Evolutionary conservation across 2,888 invertebrate genomes (phyloP).

Genomic region (Ganaspis brasiliensis): DNA sequence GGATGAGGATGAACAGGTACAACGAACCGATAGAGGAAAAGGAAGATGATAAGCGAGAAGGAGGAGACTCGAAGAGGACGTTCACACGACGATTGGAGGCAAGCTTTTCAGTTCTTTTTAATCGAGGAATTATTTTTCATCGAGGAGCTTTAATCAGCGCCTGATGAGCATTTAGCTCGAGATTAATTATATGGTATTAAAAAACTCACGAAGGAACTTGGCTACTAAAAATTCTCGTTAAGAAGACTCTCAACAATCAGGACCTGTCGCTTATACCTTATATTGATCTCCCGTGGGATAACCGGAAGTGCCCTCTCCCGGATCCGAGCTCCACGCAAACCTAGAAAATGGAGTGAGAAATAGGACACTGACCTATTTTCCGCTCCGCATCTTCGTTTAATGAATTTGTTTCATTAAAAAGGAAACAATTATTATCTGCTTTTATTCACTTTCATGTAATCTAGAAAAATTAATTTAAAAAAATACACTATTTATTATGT

Average conservation of each 20-base stretch:
- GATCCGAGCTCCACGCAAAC: conserved; percentile 7
- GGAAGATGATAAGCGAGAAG: not conserved
- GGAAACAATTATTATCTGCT: no score
- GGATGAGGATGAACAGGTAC: conserved; percentile 35
- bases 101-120: not conserved
- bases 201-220: not conserved
- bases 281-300: conserved; percentile 29
- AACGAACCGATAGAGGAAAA: conserved; percentile 1
- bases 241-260: conserved; percentile 11
- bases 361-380: conserved; percentile 20
- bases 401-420: no score
- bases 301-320: conserved; percentile 42
- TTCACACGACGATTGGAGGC: not conserved
- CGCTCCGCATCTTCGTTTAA: not conserved
- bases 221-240: not conserved
- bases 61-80: not conserved
- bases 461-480: no score
- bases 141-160: not conserved
- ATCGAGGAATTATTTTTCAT: not conserved
- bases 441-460: no score
- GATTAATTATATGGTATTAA: conserved; percentile 17
- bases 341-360: conserved; percentile 16
- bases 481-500: no score
- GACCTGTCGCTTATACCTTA: conserved; percentile 18
- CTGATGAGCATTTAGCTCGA: not conserved